Conservation (phyloP, 92 coral and sea anemone species). For the Zoanthus sansibaricus region DNA sequence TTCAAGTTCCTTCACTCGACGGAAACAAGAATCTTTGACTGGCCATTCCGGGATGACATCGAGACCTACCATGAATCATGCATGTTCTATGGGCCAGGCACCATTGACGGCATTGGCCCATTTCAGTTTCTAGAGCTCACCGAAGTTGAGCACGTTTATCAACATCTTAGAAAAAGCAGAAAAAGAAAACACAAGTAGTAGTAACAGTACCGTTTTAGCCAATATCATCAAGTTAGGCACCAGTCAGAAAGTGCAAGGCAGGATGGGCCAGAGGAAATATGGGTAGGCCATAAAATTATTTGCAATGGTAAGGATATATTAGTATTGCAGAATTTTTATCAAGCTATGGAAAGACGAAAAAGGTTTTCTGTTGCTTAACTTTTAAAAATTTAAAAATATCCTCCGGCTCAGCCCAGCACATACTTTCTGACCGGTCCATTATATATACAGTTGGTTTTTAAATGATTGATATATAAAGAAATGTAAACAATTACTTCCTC, state of each 20-base stretch:
- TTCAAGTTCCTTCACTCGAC: slow-evolving; percentile 39
- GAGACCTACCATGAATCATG: slow-evolving; percentile 33
- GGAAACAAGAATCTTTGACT: slow-evolving; percentile 48
- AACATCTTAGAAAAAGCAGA: slow-evolving; percentile 18
- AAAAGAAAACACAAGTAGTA: slow-evolving; percentile 1
- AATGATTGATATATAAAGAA: neutral
- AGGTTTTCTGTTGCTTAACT: neutral
- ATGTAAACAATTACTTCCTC: neutral
- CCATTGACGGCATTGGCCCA: slow-evolving; percentile 40
- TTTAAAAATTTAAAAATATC: neutral
- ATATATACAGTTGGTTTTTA: neutral
- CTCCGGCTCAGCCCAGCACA: neutral
- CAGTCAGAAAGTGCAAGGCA: neutral
- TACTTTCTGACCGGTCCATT: neutral
- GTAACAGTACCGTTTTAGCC: neutral
- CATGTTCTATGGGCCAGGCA: slow-evolving; percentile 34
- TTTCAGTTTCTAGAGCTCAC: slow-evolving; percentile 26
- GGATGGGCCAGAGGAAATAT: neutral
- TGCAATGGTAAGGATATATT: neutral
- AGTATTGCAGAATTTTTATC: neutral
- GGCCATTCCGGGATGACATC: slow-evolving; percentile 34
- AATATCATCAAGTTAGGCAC: neutral
- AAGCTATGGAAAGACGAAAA: neutral
- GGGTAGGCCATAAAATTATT: neutral
- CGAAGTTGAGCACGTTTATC: slow-evolving; percentile 34